phyloP scores from a whole-genome alignment of 2,113 vertebrate genomes.

The Coregonus clupeaformis region DNA sequence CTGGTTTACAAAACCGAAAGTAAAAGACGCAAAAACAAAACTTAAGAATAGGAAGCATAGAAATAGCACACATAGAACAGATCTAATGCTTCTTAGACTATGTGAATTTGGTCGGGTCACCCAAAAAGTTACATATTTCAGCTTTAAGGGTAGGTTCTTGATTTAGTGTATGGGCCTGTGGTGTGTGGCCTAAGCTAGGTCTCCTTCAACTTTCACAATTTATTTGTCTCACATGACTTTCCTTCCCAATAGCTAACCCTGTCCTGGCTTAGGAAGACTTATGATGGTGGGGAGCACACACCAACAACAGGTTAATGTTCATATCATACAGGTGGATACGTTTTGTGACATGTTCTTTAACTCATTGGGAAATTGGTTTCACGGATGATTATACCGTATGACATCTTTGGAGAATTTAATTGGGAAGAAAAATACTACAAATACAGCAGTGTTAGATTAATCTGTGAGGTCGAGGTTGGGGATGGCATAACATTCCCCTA shows the following conservation, averaged over 20 bases:
- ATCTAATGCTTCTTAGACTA: too few species aligned
- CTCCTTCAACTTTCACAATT: constrained; percentile 41
- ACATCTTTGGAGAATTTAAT: constrained; percentile 37
- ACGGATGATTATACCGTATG: background rate
- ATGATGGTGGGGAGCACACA: background rate
- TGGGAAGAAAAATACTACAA: constrained; percentile 18
- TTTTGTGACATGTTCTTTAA: constrained; percentile 19
- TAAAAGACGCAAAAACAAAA: too few species aligned
- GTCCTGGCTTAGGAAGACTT: constrained; percentile 25
- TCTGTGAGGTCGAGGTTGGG: constrained; percentile 18
- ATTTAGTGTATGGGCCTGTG: constrained; percentile 38
- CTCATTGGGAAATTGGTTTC: background rate
- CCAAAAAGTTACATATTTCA: too few species aligned
- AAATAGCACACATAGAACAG: too few species aligned
- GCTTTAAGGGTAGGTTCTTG: too few species aligned
- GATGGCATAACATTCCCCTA: constrained; percentile 9
- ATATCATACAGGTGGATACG: constrained; percentile 12
- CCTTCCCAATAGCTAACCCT: constrained; percentile 26
- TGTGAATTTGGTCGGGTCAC: too few species aligned
- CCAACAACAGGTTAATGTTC: constrained; percentile 20
- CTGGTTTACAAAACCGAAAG: too few species aligned
- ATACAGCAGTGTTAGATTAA: constrained; percentile 48
- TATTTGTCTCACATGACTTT: constrained; percentile 39
- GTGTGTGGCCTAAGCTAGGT: constrained; percentile 21
- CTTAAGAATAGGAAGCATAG: too few species aligned